Conservation (phyloP, 2,888 invertebrate species). For the Ecliptopera silaceata region DNA sequence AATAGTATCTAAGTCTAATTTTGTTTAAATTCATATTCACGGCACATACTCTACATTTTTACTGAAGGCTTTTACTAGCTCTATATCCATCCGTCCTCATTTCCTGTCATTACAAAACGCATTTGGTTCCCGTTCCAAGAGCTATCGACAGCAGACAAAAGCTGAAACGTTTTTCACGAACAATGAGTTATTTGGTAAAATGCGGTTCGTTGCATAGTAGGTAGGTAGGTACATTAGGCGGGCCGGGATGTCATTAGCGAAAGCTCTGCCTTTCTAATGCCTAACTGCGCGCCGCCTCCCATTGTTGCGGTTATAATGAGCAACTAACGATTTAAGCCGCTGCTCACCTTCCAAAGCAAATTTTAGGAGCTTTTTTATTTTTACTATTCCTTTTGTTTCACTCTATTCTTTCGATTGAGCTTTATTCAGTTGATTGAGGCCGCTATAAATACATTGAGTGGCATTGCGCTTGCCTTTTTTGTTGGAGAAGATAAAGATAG, state of each 20-base stretch:
- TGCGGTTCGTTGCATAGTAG: slow-evolving; percentile 50
- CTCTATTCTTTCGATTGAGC: slow-evolving; percentile 13
- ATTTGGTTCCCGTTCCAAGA: slow-evolving; percentile 17
- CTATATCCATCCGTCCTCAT: slow-evolving; percentile 4
- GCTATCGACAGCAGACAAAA: slow-evolving; percentile 27
- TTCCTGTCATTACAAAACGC: slow-evolving; percentile 28
- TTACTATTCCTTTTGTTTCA: slow-evolving; percentile 23
- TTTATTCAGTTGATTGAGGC: slow-evolving; percentile 52
- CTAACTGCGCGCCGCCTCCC: slow-evolving; percentile 74
- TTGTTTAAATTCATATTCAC: no score
- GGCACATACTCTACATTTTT: no score
- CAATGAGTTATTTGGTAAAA: slow-evolving; percentile 75
- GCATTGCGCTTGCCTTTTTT: background rate
- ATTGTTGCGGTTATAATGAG: slow-evolving; percentile 77
- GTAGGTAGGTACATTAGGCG: slow-evolving; percentile 46
- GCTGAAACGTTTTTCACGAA: slow-evolving; percentile 46
- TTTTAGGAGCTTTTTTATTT: slow-evolving; percentile 35
- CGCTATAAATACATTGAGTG: background rate
- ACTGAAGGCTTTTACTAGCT: no score
- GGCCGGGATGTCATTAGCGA: slow-evolving; percentile 78
- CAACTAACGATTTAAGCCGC: slow-evolving; percentile 72
- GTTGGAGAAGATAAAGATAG: no score
- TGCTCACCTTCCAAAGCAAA: slow-evolving; percentile 52
- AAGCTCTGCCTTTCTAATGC: slow-evolving; percentile 78
- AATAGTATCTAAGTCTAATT: no score